A percentile compares a stretch with the other conserved stretches of the same genome.
These are phyloP conservation scores for Keiferia lycopersicella DNA, from an alignment of 2,888 invertebrate genomes.

Conservation along the genomic window DNA sequence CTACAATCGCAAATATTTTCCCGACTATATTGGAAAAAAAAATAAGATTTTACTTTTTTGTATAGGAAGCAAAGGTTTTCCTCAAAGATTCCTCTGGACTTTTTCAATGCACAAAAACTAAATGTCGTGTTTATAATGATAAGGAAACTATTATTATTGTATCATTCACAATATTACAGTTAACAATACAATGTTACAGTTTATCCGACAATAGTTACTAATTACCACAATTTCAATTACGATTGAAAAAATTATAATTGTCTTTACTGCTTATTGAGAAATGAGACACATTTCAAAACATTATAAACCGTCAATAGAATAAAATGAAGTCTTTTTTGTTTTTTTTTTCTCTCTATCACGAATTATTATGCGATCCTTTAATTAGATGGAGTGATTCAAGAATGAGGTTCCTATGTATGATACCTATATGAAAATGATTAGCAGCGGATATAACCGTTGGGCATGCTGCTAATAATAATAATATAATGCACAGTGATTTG, in stretches of 20 bases:
- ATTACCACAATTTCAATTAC: constrained; percentile 57
- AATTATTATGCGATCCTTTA: no score
- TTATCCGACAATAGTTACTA: constrained; percentile 58
- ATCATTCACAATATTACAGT: constrained; percentile 58
- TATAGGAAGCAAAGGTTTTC: constrained; percentile 17
- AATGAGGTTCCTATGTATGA: no score
- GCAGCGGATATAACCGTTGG: no score
- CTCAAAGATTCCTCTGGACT: constrained; percentile 16
- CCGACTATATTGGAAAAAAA: not conserved
- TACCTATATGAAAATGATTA: no score
- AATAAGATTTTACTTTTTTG: not conserved
- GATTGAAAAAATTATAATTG: constrained; percentile 32
- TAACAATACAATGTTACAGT: constrained; percentile 60
- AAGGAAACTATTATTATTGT: constrained; percentile 64
- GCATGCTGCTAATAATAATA: no score
- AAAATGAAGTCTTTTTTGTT: no score
- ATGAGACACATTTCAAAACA: constrained; percentile 23
- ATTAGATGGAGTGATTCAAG: no score
- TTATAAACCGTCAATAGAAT: no score
- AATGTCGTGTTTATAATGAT: constrained; percentile 34
- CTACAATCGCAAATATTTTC: not conserved
- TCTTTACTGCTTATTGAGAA: constrained; percentile 23
- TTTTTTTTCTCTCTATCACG: no score
- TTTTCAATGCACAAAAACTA: constrained; percentile 23
- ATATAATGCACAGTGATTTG: not conserved